Evolutionary conservation across 2,113 vertebrate genomes (phyloP).

Genomic region (Elephantulus edwardii): DNA sequence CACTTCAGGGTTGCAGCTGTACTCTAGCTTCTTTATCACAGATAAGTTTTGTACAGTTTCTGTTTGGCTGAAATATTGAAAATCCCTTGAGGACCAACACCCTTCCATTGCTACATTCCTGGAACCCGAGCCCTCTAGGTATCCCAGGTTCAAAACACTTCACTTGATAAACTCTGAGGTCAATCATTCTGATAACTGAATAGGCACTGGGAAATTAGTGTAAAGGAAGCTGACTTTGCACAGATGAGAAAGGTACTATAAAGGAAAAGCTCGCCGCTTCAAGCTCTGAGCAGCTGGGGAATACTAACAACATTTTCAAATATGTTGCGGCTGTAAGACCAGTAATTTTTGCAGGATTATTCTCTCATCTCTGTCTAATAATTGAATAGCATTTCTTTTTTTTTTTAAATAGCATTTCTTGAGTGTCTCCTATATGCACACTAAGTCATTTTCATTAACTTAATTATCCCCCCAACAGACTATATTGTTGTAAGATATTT

Average conservation of each 20-base stretch:
- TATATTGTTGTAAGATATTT: no score
- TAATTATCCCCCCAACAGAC: no score
- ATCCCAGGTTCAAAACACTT: neutral
- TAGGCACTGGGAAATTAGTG: neutral
- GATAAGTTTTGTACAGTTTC: neutral
- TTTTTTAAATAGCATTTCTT: neutral
- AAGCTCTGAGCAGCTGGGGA: neutral
- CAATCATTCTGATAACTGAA: neutral
- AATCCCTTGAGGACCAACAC: neutral
- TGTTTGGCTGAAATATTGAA: neutral
- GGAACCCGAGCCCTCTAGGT: neutral
- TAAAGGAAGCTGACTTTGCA: neutral
- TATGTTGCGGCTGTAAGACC: neutral
- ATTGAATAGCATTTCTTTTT: neutral
- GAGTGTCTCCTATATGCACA: neutral
- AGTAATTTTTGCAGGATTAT: neutral
- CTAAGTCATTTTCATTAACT: neutral
- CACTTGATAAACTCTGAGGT: conserved; percentile 3
- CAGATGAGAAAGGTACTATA: neutral
- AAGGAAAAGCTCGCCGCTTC: neutral
- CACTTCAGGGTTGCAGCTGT: neutral
- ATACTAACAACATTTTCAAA: neutral
- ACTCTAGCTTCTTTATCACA: neutral
- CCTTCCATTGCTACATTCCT: neutral
- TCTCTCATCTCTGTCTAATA: neutral